A percentile compares a stretch with the other conserved stretches of the same genome.
Evolutionary conservation across 2,888 invertebrate genomes (phyloP).

Genomic region (Agapostemon virescens): DNA sequence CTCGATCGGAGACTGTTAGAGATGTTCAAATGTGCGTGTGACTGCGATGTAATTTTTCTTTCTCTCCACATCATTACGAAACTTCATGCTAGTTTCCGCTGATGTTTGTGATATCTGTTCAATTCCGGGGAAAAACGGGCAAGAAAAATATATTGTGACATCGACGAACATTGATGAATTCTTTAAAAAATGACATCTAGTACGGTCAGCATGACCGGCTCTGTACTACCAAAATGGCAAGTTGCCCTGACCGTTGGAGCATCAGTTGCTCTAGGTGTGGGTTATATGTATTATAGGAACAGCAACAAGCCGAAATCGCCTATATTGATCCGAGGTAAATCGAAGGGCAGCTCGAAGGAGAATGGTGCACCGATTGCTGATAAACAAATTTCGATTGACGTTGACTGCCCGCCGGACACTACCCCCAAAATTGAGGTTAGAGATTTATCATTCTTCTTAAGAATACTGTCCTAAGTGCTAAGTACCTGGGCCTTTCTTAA

Average conservation of each 20-base stretch:
- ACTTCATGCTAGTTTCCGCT: constrained; percentile 25
- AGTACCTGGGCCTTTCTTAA: too few species aligned
- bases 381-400: constrained; percentile 84
- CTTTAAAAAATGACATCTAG: constrained; percentile 70
- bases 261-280: constrained; percentile 90
- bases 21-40: constrained; percentile 37
- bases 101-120: constrained; percentile 26
- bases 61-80: constrained; percentile 33
- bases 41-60: constrained; percentile 8
- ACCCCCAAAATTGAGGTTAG: constrained; percentile 71
- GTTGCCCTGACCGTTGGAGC: constrained; percentile 91
- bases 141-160: constrained; percentile 7
- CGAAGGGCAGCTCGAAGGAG: constrained; percentile 78
- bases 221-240: constrained; percentile 91
- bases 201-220: constrained; percentile 75
- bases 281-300: constrained; percentile 88
- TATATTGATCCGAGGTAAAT: constrained; percentile 66
- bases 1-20: constrained; percentile 12
- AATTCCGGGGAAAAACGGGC: background rate
- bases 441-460: too few species aligned
- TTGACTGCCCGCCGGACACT: constrained; percentile 81
- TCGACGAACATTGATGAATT: constrained; percentile 8
- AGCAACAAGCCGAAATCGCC: constrained; percentile 76
- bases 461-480: too few species aligned
- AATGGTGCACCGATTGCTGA: constrained; percentile 78